These are phyloP conservation scores for Platyrinchus mystaceus DNA, from an alignment of 2,797 vertebrate genomes.

Conservation along the genomic window DNA sequence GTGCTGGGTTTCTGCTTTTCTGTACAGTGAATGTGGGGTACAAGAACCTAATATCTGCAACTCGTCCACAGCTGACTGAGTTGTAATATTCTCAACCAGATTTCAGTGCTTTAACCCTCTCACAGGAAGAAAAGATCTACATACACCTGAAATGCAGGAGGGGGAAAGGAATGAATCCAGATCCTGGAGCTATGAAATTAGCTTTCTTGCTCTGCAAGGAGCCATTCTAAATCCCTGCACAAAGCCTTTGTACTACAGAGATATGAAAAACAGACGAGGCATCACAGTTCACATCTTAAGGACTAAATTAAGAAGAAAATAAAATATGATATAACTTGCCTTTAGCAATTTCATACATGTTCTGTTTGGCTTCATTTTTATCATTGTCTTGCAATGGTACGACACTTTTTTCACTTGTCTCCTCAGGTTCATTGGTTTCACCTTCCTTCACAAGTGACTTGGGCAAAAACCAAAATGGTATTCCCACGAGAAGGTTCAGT, in stretches of 20 bases:
- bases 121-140: background rate
- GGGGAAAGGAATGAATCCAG: background rate
- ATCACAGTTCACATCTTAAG: background rate
- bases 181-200: background rate
- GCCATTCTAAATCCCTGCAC: background rate
- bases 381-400: background rate
- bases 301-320: background rate
- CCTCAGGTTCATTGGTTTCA: background rate
- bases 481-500: constrained; percentile 77
- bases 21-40: background rate
- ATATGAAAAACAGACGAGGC: background rate
- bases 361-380: background rate
- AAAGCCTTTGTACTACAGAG: background rate
- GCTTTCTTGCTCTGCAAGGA: background rate
- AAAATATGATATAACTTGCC: constrained; percentile 4
- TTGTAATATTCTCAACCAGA: background rate
- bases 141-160: background rate
- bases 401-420: background rate
- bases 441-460: constrained; percentile 74
- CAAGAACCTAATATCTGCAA: background rate
- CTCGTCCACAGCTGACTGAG: background rate
- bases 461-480: constrained; percentile 87
- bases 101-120: background rate
- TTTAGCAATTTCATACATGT: constrained; percentile 49
- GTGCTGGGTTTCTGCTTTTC: background rate